phyloP scores from a whole-genome alignment of 2,888 invertebrate genomes.

The Agrochola lychnidis region DNA sequence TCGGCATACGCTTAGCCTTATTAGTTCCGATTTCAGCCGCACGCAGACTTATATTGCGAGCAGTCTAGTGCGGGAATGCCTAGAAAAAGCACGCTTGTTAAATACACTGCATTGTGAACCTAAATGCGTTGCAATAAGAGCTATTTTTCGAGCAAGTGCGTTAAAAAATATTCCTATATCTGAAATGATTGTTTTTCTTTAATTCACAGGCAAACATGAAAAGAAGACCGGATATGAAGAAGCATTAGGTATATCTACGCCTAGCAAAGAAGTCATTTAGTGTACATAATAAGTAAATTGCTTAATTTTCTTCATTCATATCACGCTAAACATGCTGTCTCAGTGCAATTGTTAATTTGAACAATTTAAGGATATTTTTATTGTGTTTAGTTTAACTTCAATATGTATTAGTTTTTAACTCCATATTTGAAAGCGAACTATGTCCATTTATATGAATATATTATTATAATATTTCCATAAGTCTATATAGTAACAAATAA shows the following conservation, averaged over 20 bases:
- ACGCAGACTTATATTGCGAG: no score
- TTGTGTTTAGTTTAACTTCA: constrained; percentile 77
- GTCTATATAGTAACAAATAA: constrained; percentile 77
- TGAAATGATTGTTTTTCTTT: constrained; percentile 3
- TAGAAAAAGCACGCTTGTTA: background rate
- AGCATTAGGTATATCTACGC: constrained; percentile 97
- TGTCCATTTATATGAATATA: constrained; percentile 86
- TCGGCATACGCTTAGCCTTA: no score
- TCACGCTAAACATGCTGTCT: constrained; percentile 78
- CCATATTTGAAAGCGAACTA: constrained; percentile 81
- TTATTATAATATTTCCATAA: constrained; percentile 84
- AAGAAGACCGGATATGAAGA: constrained; percentile 96
- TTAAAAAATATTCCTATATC: background rate
- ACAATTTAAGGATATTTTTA: constrained; percentile 82
- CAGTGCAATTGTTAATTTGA: constrained; percentile 88
- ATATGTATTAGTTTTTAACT: constrained; percentile 79
- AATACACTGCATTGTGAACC: background rate
- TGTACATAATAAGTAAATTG: constrained; percentile 74
- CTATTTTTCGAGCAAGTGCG: background rate
- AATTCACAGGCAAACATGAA: constrained; percentile 88
- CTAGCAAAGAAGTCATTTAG: constrained; percentile 95
- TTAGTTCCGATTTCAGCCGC: no score
- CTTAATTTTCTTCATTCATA: constrained; percentile 74
- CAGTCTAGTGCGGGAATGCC: background rate
- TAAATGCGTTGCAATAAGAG: background rate